Evolutionary conservation across 1,140 invertebrate species (phyloP), one percentile per base, ranked within the genome.

Genomic region (Chrysopa pallens): DNA sequence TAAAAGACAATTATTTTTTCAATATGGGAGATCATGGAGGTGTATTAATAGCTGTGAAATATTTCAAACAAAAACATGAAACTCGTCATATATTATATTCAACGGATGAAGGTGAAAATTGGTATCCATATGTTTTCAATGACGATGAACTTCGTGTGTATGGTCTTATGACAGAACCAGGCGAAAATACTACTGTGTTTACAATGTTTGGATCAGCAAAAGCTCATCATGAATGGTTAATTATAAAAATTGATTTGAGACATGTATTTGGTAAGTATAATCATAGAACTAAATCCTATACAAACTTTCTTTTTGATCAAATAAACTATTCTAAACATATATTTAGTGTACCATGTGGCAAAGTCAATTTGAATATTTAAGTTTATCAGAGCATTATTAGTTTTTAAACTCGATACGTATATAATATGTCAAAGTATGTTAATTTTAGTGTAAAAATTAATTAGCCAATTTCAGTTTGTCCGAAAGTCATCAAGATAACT

Each of bases 21-120:
- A 83, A 84, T 51, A 78, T 89, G 61, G 88, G 87, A 1, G 89
- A 95, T 62, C 85, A 91, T 59, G 90, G 90, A 5, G 87, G 87
- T 37, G 63, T 92, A 1, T 58, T 93, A 13, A 79, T 89, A 0
- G 87, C 87, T 1, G 83, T 89, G 0, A 77, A 80, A 52, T 81
- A 80, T 52, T 87, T 77, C 54, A 84, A 80, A 59, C 67, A 68
- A 3, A 66, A 72, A 12, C 74, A 76, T 8, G 73, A 80, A 55
- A 91, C 86, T 0, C 69, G 76, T 49, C 72, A 81, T 50, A 69
- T 93, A 27, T 57, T 78, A 36, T 93, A 90, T 58, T 92, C 89
- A 0, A 80, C 73, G 1, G 80, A 93, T 60, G 86, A 91, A 58
- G 88, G 88, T 13, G 72, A 79, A 48, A 78, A 73, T 2, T 94